Conservation (phyloP, 2,797 vertebrate genomes). For the Artibeus lituratus region DNA sequence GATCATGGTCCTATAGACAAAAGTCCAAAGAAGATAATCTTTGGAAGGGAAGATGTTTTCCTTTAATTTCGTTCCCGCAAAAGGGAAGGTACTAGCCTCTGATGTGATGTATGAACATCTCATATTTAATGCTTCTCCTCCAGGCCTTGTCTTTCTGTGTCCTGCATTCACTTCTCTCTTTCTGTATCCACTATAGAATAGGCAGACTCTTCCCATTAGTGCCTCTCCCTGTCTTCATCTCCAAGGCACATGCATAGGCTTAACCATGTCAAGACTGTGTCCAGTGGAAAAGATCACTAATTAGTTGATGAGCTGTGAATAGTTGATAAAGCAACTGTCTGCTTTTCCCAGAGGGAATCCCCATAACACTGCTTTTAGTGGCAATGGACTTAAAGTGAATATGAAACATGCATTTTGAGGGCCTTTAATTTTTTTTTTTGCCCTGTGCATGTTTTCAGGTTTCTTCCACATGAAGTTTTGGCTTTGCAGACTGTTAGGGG, state of each 20-base stretch:
- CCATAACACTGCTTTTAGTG: not conserved
- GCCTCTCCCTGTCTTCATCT: not conserved
- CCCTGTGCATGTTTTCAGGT: not conserved
- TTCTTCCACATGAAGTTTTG: not conserved
- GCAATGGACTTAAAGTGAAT: not conserved
- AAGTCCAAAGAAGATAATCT: not conserved
- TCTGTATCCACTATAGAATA: not conserved
- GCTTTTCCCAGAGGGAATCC: not conserved
- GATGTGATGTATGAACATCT: not conserved
- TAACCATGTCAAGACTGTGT: not conserved
- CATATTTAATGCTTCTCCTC: not conserved
- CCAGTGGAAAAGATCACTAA: not conserved
- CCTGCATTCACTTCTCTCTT: not conserved
- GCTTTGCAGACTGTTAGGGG: not conserved
- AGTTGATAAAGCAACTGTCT: not conserved
- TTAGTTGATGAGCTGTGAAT: not conserved
- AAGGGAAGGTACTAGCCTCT: not conserved
- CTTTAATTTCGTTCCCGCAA: not conserved
- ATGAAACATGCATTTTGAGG: not conserved
- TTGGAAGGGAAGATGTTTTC: not conserved
- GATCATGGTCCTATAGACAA: not conserved
- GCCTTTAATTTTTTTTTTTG: not conserved
- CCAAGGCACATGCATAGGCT: not conserved
- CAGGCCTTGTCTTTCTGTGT: not conserved
- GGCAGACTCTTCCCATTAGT: no score